Percentiles rank a stretch among this genome's conserved stretches.
phyloP scores from a whole-genome alignment of 2,888 invertebrate species.

The Agrilus mali region DNA sequence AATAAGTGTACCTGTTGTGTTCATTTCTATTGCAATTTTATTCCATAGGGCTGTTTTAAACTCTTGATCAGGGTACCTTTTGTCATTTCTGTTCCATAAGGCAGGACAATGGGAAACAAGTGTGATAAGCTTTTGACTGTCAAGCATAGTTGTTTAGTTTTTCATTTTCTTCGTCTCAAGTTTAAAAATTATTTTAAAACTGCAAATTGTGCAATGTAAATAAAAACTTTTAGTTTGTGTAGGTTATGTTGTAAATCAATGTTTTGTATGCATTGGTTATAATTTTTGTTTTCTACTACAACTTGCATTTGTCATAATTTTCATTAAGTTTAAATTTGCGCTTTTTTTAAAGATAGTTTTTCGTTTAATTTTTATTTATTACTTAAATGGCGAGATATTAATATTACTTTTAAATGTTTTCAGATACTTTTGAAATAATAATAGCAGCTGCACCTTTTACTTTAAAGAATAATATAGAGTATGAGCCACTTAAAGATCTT shows the following conservation, averaged over 20 bases:
- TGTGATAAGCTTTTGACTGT: constrained; percentile 16
- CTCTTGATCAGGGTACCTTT: constrained; percentile 18
- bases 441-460: constrained; percentile 79
- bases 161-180: too few species aligned
- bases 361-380: not conserved
- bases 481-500: constrained; percentile 72
- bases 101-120: constrained; percentile 18
- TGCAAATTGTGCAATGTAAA: too few species aligned
- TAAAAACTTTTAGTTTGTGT: too few species aligned
- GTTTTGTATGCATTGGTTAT: too few species aligned
- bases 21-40: constrained; percentile 16
- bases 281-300: too few species aligned
- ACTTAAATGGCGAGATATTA: not conserved
- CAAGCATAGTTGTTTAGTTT: constrained; percentile 6
- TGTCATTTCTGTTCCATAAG: constrained; percentile 22
- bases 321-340: too few species aligned
- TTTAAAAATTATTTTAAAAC: too few species aligned
- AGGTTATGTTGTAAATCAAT: too few species aligned
- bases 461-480: constrained; percentile 58
- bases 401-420: constrained; percentile 9
- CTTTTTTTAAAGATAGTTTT: not conserved
- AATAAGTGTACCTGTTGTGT: constrained; percentile 15
- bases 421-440: constrained; percentile 51
- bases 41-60: constrained; percentile 20
- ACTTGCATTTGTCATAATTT: too few species aligned